Conservation (phyloP, 2,113 vertebrate genomes). For the Lophotis ruficrista region DNA sequence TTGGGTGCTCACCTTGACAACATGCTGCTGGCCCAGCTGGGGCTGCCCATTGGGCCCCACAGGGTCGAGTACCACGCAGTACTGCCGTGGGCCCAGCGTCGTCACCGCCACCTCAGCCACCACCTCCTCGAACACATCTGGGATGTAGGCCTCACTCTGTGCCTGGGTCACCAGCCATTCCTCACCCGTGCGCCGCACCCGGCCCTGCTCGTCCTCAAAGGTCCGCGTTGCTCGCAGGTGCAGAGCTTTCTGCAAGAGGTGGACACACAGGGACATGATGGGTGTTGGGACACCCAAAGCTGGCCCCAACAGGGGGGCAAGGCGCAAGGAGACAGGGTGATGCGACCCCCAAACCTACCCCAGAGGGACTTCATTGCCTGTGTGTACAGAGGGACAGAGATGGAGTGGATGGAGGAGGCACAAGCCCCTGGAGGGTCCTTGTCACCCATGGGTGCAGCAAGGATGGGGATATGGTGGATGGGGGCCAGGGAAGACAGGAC, state of each 20-base stretch:
- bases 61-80: conserved; percentile 88
- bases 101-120: conserved; percentile 84
- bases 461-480: not conserved
- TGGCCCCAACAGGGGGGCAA: no score
- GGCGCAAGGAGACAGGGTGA: no score
- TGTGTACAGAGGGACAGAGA: no score
- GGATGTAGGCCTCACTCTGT: conserved; percentile 86
- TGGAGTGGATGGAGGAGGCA: not conserved
- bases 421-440: not conserved
- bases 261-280: not conserved
- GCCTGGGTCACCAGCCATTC: conserved; percentile 89
- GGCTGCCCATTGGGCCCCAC: conserved; percentile 83
- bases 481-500: not conserved
- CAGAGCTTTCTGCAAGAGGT: conserved; percentile 80
- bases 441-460: not conserved
- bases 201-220: conserved; percentile 77
- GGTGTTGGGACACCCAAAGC: not conserved
- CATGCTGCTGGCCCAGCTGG: conserved; percentile 88
- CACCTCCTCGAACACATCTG: conserved; percentile 87
- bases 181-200: conserved; percentile 82
- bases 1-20: conserved; percentile 81
- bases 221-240: conserved; percentile 85
- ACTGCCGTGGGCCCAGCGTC: conserved; percentile 83
- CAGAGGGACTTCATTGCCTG: not conserved
- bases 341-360: no score